phyloP scores from a whole-genome alignment of 2,797 vertebrate species.

The Sebastes hubbsi region DNA sequence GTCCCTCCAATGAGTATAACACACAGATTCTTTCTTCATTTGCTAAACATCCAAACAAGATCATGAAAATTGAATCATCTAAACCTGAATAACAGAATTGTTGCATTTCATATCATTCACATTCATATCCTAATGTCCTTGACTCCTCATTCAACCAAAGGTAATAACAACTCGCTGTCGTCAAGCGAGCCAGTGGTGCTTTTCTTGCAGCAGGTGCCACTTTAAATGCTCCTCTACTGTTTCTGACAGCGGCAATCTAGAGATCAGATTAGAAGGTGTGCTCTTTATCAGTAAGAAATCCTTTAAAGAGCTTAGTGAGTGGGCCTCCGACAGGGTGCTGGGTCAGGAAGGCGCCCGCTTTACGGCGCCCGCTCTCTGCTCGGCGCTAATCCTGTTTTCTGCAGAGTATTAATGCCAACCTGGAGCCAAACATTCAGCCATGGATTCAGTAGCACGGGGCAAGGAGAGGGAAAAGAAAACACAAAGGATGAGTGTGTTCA shows the following conservation, averaged over 20 bases:
- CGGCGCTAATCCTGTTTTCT: constrained; percentile 67
- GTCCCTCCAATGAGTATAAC: background rate
- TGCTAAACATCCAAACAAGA: constrained; percentile 35
- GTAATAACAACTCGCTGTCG: background rate
- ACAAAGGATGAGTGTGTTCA: constrained; percentile 42
- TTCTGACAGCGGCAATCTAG: constrained; percentile 71
- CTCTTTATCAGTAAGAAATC: constrained; percentile 49
- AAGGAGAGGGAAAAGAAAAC: background rate
- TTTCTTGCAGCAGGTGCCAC: constrained; percentile 55
- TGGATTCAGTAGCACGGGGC: background rate
- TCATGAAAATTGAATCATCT: constrained; percentile 42
- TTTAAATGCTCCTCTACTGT: constrained; percentile 53
- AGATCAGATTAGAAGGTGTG: constrained; percentile 71
- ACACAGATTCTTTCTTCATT: background rate
- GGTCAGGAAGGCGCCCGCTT: constrained; percentile 58
- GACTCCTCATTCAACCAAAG: constrained; percentile 31
- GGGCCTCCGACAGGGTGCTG: constrained; percentile 45
- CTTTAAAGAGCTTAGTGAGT: constrained; percentile 57
- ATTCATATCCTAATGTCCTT: constrained; percentile 49
- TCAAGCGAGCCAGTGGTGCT: constrained; percentile 17
- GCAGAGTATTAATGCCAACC: constrained; percentile 43
- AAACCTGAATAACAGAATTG: background rate
- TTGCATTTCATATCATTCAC: constrained; percentile 22
- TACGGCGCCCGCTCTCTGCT: constrained; percentile 35
- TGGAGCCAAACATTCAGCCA: constrained; percentile 21